Conservation (phyloP, 2,113 vertebrate species). For the Mystacornis crossleyi region DNA sequence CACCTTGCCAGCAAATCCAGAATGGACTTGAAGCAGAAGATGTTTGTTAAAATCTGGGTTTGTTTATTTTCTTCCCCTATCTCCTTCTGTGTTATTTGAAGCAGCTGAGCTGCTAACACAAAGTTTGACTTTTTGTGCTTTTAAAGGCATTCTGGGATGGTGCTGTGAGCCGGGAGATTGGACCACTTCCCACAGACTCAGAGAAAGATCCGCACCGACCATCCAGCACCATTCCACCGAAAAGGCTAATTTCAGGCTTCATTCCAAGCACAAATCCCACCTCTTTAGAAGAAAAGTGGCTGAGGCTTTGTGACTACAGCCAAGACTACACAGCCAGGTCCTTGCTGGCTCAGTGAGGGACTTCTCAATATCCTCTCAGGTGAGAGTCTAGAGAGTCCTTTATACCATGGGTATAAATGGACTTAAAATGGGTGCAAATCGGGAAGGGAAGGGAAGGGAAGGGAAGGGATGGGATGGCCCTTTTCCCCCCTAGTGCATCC, state of each 20-base stretch:
- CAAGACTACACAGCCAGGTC: neutral
- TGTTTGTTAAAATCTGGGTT: slow-evolving; percentile 42
- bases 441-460: too few relatives aligned
- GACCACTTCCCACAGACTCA: neutral
- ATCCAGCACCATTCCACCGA: neutral
- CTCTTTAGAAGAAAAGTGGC: neutral
- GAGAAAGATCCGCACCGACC: neutral
- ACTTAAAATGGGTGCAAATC: neutral
- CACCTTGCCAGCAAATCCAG: slow-evolving; percentile 49
- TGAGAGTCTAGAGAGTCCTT: rapidly evolving
- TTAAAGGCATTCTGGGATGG: slow-evolving; percentile 39
- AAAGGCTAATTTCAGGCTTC: slow-evolving; percentile 35
- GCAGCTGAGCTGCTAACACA: slow-evolving; percentile 18
- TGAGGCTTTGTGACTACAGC: neutral
- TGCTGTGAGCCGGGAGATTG: neutral
- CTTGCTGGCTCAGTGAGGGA: neutral
- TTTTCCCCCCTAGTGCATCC: neutral
- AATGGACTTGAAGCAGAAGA: neutral
- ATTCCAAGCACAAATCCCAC: neutral
- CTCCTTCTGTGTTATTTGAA: slow-evolving; percentile 42
- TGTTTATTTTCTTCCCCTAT: slow-evolving; percentile 46
- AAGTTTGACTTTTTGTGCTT: slow-evolving; percentile 52
- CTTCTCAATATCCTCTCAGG: neutral
- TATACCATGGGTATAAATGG: too few relatives aligned
- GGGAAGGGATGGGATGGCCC: neutral